Base-by-base conservation (phyloP, 2,797 vertebrate genomes). In the Lutjanus argentimaculatus region DNA sequence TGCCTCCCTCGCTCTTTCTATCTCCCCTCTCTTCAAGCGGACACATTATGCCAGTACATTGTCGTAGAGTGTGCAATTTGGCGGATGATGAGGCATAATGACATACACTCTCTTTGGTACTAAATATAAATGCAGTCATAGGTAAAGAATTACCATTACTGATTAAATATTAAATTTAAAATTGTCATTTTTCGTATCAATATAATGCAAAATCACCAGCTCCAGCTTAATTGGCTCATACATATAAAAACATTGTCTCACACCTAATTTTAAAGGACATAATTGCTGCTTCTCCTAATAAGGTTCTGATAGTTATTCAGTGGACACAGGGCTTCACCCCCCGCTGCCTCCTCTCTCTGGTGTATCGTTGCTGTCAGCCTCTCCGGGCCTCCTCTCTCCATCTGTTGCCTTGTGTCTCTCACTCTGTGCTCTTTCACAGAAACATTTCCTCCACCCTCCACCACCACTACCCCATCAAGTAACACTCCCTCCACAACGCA, bases 341-440 rank as follows among this genome's bases (percentile, higher is more conserved):
- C 74, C n/a, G 1, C 65, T 13, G 2, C 53, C 72, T 75, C 8
- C 64, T 53, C 66, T 72, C 83, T 79, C 65, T 67, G 64, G 56
- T 83, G 85, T 72, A 67, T 73, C 73, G 17, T 68, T 84, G 72
- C 71, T 77, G 56, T 72, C 64, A 53, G 78, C 73, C 80, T 84
- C 78, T 78, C 36, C 48, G 82, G 72, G 74, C 80, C 64, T 80
- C 79, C 84, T 77, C 80, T 77, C 84, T 91, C 89, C 91, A 93
- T 93, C 93, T 94, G 92, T 88, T 89, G 83, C 82, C 77, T 88
- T 63, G 4, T 66, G 82, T 93, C 91, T 93, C 80, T 92, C 92
- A 89, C 77, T 85, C 42, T 77, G 79, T 14, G 58, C 77, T 80
- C 84, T 82, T 82, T 87, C 83, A 70, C 77, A 64, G 78, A 88